Conservation (phyloP, 2,113 vertebrate species). For the Ornithorhynchus anatinus region DNA sequence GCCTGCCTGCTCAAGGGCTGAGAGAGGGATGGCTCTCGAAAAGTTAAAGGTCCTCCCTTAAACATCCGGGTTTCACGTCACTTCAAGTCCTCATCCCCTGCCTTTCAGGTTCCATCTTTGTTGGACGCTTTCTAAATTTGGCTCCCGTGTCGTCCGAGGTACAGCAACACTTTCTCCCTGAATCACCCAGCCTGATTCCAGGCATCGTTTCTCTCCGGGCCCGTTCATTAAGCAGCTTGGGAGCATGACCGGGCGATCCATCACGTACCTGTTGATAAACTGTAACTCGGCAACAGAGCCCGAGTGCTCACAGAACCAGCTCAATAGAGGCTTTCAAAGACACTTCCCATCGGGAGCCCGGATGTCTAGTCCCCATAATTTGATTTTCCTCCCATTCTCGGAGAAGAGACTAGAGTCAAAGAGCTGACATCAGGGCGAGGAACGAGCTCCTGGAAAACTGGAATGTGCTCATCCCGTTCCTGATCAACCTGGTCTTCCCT, state of each 20-base stretch:
- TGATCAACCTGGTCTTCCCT: neutral
- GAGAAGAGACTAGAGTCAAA: neutral
- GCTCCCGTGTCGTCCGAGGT: neutral
- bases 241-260: neutral
- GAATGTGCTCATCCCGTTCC: neutral
- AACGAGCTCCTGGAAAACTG: neutral
- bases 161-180: conserved; percentile 11
- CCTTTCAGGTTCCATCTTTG: neutral
- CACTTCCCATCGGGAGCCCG: neutral
- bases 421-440: neutral
- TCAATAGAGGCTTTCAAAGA: neutral
- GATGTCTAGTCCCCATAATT: neutral
- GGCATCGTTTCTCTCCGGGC: neutral
- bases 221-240: neutral
- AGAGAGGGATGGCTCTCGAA: no score
- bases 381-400: neutral
- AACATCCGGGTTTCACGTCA: no score
- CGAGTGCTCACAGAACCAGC: neutral
- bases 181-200: neutral
- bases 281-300: neutral
- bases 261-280: neutral
- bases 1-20: no score
- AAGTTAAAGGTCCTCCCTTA: no score
- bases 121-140: neutral
- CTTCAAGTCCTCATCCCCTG: neutral